Conservation (phyloP, 2,888 invertebrate genomes). For the Caenorhabditis panamensis region DNA sequence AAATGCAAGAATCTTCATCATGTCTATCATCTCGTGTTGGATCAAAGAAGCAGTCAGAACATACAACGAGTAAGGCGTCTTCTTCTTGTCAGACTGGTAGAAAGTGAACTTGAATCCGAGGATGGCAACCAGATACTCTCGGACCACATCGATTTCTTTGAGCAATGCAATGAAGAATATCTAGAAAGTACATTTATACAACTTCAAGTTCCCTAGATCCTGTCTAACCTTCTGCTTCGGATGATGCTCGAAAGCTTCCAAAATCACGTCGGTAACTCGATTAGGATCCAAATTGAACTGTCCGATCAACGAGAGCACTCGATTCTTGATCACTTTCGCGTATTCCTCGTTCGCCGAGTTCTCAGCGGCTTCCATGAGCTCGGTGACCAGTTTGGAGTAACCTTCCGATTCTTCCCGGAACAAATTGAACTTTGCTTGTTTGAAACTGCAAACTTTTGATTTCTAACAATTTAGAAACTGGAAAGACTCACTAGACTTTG, state of each 20-base stretch:
- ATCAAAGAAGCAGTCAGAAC: slow-evolving; percentile 92
- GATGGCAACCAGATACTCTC: slow-evolving; percentile 85
- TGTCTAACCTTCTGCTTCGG: slow-evolving; percentile 81
- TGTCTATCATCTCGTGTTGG: slow-evolving; percentile 89
- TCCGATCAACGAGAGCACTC: slow-evolving; percentile 82
- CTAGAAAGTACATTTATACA: background rate
- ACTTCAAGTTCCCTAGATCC: background rate
- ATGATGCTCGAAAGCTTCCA: slow-evolving; percentile 92
- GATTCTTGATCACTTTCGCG: slow-evolving; percentile 54
- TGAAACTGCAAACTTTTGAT: slow-evolving; percentile 88
- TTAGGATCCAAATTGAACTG: slow-evolving; percentile 99
- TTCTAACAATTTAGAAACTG: background rate
- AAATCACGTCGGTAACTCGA: slow-evolving; percentile 88
- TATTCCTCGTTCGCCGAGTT: slow-evolving; percentile 18
- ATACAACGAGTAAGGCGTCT: slow-evolving; percentile 86
- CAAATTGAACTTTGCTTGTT: slow-evolving; percentile 98
- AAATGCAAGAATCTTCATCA: slow-evolving; percentile 94
- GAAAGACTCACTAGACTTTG: slow-evolving; percentile 71
- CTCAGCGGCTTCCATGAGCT: slow-evolving; percentile 69
- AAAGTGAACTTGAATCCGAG: slow-evolving; percentile 92
- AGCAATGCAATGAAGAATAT: slow-evolving; percentile 88
- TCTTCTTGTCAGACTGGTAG: slow-evolving; percentile 81
- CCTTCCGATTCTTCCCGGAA: slow-evolving; percentile 99
- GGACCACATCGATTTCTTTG: slow-evolving; percentile 91
- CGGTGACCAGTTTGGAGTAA: slow-evolving; percentile 88